Percentiles rank a stretch among this genome's conserved stretches.
phyloP scores from a whole-genome alignment of 2,888 invertebrate genomes.

The Sialis fuliginosa region DNA sequence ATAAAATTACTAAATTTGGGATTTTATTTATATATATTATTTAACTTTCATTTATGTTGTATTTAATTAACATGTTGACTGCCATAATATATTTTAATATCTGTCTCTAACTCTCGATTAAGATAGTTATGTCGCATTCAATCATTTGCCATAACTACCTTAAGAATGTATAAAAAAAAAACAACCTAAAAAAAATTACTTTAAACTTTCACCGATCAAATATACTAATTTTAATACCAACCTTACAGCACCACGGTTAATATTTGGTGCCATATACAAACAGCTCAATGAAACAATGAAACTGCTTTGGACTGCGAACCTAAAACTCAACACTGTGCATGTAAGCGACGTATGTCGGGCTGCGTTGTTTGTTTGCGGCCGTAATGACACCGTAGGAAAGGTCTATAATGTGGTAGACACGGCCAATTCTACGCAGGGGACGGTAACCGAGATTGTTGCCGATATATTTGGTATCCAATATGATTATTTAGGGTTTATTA shows the following conservation, averaged over 20 bases:
- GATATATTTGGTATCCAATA: constrained; percentile 73
- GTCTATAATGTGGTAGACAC: constrained; percentile 71
- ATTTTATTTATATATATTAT: too few species aligned
- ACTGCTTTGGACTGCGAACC: constrained; percentile 69
- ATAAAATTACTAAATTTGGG: too few species aligned
- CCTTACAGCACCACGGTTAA: constrained; percentile 57
- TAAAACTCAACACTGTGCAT: constrained; percentile 77
- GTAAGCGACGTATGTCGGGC: constrained; percentile 71
- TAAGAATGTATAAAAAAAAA: neutral
- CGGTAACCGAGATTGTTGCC: constrained; percentile 57
- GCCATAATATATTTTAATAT: too few species aligned
- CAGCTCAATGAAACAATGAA: constrained; percentile 81
- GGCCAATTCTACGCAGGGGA: constrained; percentile 70
- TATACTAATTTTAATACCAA: neutral
- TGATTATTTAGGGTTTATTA: constrained; percentile 69
- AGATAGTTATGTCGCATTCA: too few species aligned
- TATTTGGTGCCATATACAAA: constrained; percentile 78
- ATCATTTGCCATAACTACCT: neutral
- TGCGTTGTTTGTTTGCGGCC: constrained; percentile 45
- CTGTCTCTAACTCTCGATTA: too few species aligned
- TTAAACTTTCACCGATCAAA: neutral
- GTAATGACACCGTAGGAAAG: constrained; percentile 20
- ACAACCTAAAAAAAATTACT: neutral
- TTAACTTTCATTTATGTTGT: too few species aligned
- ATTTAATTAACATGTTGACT: too few species aligned